phyloP scores from a whole-genome alignment of 2,113 vertebrate species.

The Taurulus bubalis region DNA sequence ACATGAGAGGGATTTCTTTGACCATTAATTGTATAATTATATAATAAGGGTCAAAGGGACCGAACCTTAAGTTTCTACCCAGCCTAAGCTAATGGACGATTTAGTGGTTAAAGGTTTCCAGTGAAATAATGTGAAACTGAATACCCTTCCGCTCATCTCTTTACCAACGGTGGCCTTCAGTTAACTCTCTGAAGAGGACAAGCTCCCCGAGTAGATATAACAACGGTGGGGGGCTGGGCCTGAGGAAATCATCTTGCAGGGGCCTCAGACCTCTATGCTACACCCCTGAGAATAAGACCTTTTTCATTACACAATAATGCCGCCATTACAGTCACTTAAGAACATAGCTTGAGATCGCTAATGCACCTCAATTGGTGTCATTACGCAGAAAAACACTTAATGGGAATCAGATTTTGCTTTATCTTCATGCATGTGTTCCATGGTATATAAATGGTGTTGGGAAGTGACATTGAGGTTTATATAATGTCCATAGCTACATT shows the following conservation, averaged over 20 bases:
- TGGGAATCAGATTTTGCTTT: conserved; percentile 34
- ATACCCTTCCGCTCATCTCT: background rate
- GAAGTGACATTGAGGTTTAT: background rate
- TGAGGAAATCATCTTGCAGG: conserved; percentile 24
- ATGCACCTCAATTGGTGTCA: conserved; percentile 59
- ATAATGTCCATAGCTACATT: background rate
- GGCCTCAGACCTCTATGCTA: conserved; percentile 25
- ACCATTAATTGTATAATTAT: background rate
- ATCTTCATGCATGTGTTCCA: conserved; percentile 2
- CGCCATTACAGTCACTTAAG: conserved; percentile 61
- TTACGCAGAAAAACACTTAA: conserved; percentile 53
- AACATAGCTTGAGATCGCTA: conserved; percentile 55
- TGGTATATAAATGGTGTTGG: background rate
- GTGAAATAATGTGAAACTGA: background rate
- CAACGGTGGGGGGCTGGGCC: background rate
- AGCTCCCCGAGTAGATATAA: background rate
- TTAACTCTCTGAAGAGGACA: background rate
- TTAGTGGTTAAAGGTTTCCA: background rate
- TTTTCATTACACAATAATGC: conserved; percentile 38
- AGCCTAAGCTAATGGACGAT: background rate
- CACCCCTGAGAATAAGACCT: conserved; percentile 44
- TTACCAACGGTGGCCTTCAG: background rate
- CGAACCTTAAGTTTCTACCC: background rate
- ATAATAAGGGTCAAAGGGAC: background rate
- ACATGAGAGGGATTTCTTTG: background rate